These are phyloP conservation scores for Daphoenositta chrysoptera DNA, from an alignment of 2,113 vertebrate genomes.

Conservation along the genomic window DNA sequence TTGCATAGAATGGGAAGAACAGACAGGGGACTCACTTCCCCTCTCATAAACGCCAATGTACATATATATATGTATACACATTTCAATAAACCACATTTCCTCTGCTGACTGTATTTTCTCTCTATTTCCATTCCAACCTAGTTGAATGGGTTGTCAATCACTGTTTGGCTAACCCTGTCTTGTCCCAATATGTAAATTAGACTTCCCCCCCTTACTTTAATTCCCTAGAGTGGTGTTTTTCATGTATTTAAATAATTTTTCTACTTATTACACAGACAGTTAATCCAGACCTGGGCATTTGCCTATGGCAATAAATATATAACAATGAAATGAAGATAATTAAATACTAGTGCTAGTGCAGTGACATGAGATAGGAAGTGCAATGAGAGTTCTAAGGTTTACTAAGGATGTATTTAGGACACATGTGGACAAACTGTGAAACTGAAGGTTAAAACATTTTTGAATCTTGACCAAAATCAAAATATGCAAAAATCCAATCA, in stretches of 20 bases:
- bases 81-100: background rate
- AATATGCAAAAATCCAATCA: background rate
- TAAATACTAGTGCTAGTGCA: background rate
- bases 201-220: background rate
- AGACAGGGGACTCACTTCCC: background rate
- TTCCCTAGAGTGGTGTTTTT: background rate
- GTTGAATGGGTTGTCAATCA: background rate
- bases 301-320: background rate
- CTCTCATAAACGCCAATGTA: background rate
- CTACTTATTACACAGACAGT: background rate
- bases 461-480: background rate
- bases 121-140: background rate
- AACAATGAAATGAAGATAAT: constrained; percentile 25
- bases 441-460: background rate
- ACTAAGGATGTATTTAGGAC: background rate
- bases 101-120: background rate
- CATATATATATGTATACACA: too few relatives aligned
- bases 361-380: background rate
- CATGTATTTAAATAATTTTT: background rate
- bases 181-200: background rate
- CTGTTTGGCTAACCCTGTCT: background rate
- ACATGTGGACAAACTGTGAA: background rate
- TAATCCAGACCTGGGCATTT: background rate
- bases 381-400: background rate
- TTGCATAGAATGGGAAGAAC: background rate